These are phyloP conservation scores for Zoanthus gigantus DNA, from an alignment of 92 coral and sea anemone species.

Conservation along the genomic window DNA sequence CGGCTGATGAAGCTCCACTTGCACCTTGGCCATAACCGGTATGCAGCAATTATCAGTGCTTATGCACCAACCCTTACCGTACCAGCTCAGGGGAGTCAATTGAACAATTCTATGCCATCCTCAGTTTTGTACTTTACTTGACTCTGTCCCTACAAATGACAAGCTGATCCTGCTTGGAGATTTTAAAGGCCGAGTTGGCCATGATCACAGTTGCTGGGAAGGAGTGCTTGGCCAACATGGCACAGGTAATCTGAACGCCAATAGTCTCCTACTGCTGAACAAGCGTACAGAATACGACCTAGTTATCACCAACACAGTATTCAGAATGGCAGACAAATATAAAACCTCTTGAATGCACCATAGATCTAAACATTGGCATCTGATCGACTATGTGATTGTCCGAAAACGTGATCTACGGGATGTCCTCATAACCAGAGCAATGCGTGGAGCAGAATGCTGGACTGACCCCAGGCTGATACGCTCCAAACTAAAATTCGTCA, in stretches of 20 bases:
- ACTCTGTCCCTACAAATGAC: not conserved
- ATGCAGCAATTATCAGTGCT: slow-evolving; percentile 7
- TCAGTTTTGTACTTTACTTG: not conserved
- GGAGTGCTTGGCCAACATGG: not conserved
- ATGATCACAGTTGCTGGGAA: not conserved
- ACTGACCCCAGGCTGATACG: not conserved
- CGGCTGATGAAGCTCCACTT: not conserved
- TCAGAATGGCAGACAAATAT: too few species aligned
- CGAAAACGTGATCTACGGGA: not conserved
- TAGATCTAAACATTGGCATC: not conserved
- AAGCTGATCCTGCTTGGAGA: not conserved
- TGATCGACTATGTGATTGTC: too few species aligned
- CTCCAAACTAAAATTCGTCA: not conserved
- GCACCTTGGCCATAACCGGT: not conserved
- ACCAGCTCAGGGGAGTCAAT: not conserved
- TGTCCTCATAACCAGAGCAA: not conserved
- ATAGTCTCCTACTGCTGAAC: not conserved
- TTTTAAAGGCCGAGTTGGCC: not conserved
- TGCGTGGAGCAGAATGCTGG: not conserved
- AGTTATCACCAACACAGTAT: too few species aligned
- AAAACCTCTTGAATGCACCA: not conserved
- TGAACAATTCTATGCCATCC: not conserved
- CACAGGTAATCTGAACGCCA: not conserved
- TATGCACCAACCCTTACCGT: not conserved
- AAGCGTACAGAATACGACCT: too few species aligned